Evolutionary conservation across 2,888 invertebrate species (phyloP), one percentile per base, ranked within the genome.

Genomic region (Harpagoxenus sublaevis): DNA sequence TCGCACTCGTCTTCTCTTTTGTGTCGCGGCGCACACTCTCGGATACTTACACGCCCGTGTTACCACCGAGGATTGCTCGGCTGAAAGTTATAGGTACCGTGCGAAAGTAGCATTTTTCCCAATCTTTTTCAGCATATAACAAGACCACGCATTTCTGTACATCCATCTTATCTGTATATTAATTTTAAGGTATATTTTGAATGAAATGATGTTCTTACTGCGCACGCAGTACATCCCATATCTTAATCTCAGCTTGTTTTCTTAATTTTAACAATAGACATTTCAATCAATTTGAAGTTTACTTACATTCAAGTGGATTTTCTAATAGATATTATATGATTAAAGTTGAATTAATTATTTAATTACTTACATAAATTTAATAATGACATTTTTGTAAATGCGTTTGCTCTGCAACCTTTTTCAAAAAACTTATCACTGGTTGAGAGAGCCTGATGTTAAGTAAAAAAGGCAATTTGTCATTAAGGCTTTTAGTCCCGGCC

Each of bases 1-100:
- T 87, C 83, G 79, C 70, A 45, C 55, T 71, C 57, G 53, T 68
- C 84, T 65, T 48, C 57, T 28, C 79, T 63, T 75, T 63, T 74
- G 39, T 48, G 42, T 53, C n/a, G 77, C 45, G 12, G 31, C 48
- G 31, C 48, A 45, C 77, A 42, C 23, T 78, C 71, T 57, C 78
- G n/a, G 42, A 48, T 53, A 23, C 23, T 23, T 23, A 82, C 62
- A 70, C 62, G 62, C 42, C 35, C 45, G 39, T 42, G 70, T 53
- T 68, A 82, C 12, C 63, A 62, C 8, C 66, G 57, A 31, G 35
- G 15, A 35, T 79, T 42, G 55, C 28, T 65, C 55, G 10, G 51
- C 48, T 83, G 51, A 81, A 42, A 81, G 31, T 66, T 53, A 39
- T 28, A 23, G 23, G 23, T 23, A 68, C 28, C 39, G 53, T 68